Evolutionary conservation across 2,113 vertebrate species (phyloP).

Genomic region (Sigmodon hispidus): DNA sequence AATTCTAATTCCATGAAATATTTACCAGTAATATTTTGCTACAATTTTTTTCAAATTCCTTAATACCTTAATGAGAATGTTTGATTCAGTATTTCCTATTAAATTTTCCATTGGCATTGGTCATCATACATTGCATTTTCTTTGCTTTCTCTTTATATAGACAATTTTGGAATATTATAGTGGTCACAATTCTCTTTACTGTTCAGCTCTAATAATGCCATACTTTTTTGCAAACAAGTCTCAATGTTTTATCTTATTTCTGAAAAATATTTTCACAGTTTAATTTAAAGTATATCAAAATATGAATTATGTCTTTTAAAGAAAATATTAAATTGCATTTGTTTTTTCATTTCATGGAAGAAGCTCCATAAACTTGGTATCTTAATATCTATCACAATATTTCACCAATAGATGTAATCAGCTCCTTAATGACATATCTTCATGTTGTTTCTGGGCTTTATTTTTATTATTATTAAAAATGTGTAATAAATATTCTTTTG

Average conservation of each 20-base stretch:
- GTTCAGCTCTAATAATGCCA: not conserved
- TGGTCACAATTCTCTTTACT: not conserved
- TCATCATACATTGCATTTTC: not conserved
- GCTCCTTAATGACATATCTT: not conserved
- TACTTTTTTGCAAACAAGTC: not conserved
- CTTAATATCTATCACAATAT: not conserved
- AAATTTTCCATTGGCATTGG: not conserved
- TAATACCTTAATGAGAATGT: not conserved
- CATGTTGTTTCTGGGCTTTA: not conserved
- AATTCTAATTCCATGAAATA: not conserved
- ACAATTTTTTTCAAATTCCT: not conserved
- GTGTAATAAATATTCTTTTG: conserved; percentile 23
- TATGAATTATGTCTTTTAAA: conserved; percentile 3
- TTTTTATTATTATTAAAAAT: conserved; percentile 17
- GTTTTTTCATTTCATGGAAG: not conserved
- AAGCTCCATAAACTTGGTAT: not conserved
- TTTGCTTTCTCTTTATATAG: not conserved
- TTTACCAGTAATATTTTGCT: not conserved
- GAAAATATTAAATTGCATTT: conserved; percentile 2
- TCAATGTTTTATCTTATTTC: conserved; percentile 44
- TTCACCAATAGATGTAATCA: not conserved
- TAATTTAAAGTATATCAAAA: not conserved
- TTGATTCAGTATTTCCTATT: not conserved
- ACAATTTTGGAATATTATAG: not conserved
- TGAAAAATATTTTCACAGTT: not conserved